These are phyloP conservation scores for Trachymyrmex cornetzi DNA, from an alignment of 1,140 invertebrate species.

Conservation along the genomic window DNA sequence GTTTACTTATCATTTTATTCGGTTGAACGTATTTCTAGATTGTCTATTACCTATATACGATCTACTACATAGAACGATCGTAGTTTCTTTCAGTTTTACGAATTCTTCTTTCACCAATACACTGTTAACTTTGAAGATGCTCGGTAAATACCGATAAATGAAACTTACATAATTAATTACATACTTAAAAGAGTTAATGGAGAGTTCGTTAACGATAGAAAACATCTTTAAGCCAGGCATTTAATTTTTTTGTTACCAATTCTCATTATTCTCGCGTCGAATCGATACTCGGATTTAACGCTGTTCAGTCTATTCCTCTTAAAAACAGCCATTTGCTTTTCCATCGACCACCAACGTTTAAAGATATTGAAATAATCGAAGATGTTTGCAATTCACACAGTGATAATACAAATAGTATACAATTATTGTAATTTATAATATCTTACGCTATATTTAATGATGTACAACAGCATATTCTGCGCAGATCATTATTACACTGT, in stretches of 20 bases:
- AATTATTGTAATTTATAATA: not conserved
- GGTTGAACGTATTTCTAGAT: not conserved
- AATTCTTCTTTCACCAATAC: not conserved
- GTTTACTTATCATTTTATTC: slow-evolving; percentile 13
- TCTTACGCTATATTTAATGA: not conserved
- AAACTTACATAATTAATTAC: slow-evolving; percentile 53
- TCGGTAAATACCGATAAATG: slow-evolving; percentile 30
- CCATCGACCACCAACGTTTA: not conserved
- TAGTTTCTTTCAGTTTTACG: not conserved
- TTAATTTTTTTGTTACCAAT: slow-evolving; percentile 45
- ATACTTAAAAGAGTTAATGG: slow-evolving; percentile 29
- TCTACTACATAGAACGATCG: not conserved
- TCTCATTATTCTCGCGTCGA: slow-evolving; percentile 32
- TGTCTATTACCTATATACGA: slow-evolving; percentile 3
- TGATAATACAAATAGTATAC: not conserved
- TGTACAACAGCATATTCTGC: not conserved
- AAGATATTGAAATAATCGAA: slow-evolving; percentile 10
- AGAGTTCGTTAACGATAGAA: slow-evolving; percentile 33
- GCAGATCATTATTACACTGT: not conserved
- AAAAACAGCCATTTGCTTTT: slow-evolving; percentile 19
- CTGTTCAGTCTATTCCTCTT: slow-evolving; percentile 1
- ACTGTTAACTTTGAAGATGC: slow-evolving; percentile 7
- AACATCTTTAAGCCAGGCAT: slow-evolving; percentile 16
- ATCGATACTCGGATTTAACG: not conserved
- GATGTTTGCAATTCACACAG: not conserved